A percentile compares a stretch with the other conserved stretches of the same genome.
These are phyloP conservation scores for Hystrix brachyura DNA, from an alignment of 2,113 vertebrate species.

Conservation along the genomic window DNA sequence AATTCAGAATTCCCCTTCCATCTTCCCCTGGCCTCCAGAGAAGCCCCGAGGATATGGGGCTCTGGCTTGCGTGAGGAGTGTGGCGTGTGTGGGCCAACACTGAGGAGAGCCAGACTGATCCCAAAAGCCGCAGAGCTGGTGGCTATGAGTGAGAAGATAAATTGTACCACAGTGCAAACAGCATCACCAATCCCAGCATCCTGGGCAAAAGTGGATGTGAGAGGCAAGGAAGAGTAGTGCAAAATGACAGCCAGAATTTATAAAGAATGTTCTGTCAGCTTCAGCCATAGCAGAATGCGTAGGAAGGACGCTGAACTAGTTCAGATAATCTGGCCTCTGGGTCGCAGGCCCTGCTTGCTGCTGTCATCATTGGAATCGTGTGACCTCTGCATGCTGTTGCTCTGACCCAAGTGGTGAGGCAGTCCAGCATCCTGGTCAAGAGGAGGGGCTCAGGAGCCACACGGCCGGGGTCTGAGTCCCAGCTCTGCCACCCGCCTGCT, in stretches of 20 bases:
- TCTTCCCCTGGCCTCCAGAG: background rate
- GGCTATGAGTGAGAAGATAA: background rate
- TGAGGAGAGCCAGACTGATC: no score
- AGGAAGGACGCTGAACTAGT: background rate
- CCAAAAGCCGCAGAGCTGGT: no score
- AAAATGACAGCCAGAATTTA: background rate
- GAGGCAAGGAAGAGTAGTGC: background rate
- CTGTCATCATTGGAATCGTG: background rate
- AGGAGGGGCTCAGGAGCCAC: background rate
- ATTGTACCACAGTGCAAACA: background rate
- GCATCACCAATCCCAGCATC: no score
- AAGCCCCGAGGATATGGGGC: background rate
- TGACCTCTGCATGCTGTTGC: background rate
- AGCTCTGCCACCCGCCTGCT: background rate
- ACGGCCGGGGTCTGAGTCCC: background rate
- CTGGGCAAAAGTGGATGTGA: background rate
- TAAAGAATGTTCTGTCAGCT: background rate
- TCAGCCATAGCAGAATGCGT: fast-evolving
- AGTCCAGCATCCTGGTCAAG: background rate
- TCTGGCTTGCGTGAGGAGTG: background rate
- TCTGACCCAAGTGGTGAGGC: no score
- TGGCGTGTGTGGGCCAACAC: fast-evolving
- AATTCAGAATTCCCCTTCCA: background rate
- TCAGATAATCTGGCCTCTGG: background rate
- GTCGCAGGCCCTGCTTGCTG: no score